These are phyloP conservation scores for Ectemnius continuus DNA, from an alignment of 2,888 invertebrate species.

Conservation along the genomic window DNA sequence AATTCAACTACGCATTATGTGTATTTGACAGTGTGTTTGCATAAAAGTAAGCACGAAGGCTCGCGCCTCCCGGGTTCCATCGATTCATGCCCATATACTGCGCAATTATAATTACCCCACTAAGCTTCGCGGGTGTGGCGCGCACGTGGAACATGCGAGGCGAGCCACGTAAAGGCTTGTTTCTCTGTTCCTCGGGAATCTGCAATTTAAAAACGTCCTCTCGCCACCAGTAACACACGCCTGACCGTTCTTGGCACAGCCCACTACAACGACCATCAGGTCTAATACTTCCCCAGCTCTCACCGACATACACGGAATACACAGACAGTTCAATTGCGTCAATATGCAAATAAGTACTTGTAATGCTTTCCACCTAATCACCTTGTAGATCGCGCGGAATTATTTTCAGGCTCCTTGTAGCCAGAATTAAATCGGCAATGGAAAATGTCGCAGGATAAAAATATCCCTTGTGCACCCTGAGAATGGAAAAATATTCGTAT, in stretches of 20 bases:
- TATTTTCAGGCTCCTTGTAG: not conserved
- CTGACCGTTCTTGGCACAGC: conserved; percentile 2
- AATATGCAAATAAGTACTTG: conserved; percentile 6
- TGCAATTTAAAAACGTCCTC: conserved; percentile 46
- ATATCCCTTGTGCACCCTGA: no score
- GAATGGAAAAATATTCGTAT: no score
- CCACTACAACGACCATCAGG: not conserved
- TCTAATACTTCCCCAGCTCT: not conserved
- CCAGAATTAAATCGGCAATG: no score
- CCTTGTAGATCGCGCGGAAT: not conserved
- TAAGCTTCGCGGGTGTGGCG: conserved; percentile 35
- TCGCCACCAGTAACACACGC: no score
- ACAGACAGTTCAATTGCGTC: not conserved
- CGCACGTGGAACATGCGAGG: conserved; percentile 41
- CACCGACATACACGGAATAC: not conserved
- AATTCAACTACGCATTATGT: no score
- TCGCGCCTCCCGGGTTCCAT: conserved; percentile 40
- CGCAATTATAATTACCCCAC: conserved; percentile 49
- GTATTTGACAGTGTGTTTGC: not conserved
- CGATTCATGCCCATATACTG: conserved; percentile 42
- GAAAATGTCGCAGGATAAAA: no score
- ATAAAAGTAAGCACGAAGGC: conserved; percentile 28
- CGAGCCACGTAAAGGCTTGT: conserved; percentile 27
- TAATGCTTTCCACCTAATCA: conserved; percentile 2
- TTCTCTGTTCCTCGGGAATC: conserved; percentile 32